Evolutionary conservation across 1,140 invertebrate species (phyloP).

Genomic region (Hyles vespertilio): DNA sequence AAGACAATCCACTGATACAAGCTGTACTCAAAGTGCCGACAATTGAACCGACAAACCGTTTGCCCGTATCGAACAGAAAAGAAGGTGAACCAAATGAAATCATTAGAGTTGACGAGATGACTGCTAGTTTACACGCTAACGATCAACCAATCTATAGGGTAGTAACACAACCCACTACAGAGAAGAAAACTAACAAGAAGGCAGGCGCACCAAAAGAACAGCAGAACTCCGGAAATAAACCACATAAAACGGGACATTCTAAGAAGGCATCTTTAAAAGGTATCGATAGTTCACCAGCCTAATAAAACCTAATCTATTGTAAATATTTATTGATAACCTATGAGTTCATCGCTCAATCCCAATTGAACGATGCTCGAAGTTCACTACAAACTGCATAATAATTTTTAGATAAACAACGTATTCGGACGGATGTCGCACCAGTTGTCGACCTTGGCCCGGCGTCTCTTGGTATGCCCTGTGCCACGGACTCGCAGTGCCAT

Average conservation of each 20-base stretch:
- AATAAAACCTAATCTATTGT: background rate
- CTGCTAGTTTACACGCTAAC: conserved; percentile 65
- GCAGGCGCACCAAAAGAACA: conserved; percentile 46
- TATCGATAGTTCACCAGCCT: conserved; percentile 11
- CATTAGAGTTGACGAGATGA: conserved; percentile 59
- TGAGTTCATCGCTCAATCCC: background rate
- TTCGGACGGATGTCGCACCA: conserved; percentile 40
- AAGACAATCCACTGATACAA: conserved; percentile 62
- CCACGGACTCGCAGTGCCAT: conserved; percentile 86
- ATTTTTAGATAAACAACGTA: conserved; percentile 59
- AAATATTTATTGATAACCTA: background rate
- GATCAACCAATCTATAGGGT: conserved; percentile 69
- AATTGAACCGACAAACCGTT: conserved; percentile 46
- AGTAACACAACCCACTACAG: conserved; percentile 61
- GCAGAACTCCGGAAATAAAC: conserved; percentile 33
- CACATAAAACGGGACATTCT: conserved; percentile 57
- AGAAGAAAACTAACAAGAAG: conserved; percentile 62
- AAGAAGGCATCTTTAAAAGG: conserved; percentile 67
- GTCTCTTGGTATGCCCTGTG: conserved; percentile 85
- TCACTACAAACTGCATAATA: background rate
- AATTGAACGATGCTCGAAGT: background rate
- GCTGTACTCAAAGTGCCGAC: conserved; percentile 58
- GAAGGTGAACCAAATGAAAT: conserved; percentile 57
- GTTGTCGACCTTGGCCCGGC: conserved; percentile 75
- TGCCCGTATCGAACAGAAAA: conserved; percentile 53